Conservation (phyloP, 2,113 vertebrate genomes). For the Cairina moschata region DNA sequence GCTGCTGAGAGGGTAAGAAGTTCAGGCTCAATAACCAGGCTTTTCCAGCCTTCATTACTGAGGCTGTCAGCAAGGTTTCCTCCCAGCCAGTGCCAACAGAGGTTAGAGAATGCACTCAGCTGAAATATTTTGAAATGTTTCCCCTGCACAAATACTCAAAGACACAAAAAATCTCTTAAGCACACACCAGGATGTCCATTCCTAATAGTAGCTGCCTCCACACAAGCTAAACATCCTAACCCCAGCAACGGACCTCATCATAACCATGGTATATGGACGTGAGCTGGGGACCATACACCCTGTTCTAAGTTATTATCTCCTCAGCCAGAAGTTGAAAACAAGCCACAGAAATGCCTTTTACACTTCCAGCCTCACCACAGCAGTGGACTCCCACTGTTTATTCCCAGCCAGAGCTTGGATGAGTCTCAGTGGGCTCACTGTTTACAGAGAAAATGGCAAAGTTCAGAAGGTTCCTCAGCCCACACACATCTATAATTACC, state of each 20-base stretch:
- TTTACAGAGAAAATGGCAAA: conserved; percentile 43
- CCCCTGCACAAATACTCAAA: neutral
- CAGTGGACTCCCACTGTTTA: neutral
- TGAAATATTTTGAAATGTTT: neutral
- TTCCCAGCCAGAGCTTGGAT: neutral
- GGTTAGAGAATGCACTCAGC: neutral
- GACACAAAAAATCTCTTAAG: neutral
- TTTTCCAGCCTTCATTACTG: neutral
- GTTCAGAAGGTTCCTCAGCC: conserved; percentile 56
- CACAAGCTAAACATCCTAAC: neutral
- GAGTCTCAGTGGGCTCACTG: neutral
- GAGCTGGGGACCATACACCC: neutral
- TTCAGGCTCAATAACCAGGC: neutral
- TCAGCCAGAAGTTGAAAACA: neutral
- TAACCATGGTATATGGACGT: accelerated
- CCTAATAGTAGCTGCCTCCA: neutral
- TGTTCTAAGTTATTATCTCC: neutral
- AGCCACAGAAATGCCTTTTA: neutral
- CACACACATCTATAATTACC: conserved; percentile 54
- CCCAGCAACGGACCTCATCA: neutral
- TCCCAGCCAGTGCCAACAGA: neutral
- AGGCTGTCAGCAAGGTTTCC: neutral
- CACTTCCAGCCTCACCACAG: neutral
- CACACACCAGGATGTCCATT: neutral
- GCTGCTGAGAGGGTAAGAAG: neutral